Evolutionary conservation across 2,888 invertebrate genomes (phyloP).

Genomic region (Scaptomyza reducta): DNA sequence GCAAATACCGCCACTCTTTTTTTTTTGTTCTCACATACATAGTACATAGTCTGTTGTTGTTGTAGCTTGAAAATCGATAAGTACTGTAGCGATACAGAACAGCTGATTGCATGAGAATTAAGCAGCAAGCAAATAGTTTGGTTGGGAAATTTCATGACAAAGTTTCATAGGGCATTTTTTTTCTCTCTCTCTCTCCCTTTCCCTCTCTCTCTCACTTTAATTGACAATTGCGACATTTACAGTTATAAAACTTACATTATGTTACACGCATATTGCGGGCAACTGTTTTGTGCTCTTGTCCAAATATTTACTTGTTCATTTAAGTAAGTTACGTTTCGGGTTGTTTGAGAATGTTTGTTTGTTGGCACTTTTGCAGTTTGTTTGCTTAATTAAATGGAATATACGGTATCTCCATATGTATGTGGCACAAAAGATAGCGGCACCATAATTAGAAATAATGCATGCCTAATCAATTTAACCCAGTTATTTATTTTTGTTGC

Average conservation of each 20-base stretch:
- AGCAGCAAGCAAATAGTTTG: conserved; percentile 24
- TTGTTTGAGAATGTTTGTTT: conserved; percentile 14
- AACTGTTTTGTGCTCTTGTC: conserved; percentile 35
- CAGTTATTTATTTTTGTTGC: conserved; percentile 42
- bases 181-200: not conserved
- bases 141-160: not conserved
- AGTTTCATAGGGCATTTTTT: conserved; percentile 22
- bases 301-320: conserved; percentile 65
- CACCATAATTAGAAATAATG: conserved; percentile 32
- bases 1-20: conserved; percentile 38
- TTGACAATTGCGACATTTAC: conserved; percentile 39
- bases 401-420: conserved; percentile 2
- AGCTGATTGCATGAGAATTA: conserved; percentile 60
- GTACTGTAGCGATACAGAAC: conserved; percentile 32
- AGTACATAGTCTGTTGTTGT: not conserved
- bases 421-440: conserved; percentile 8
- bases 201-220: conserved; percentile 19
- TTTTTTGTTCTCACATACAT: conserved; percentile 6
- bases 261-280: conserved; percentile 38
- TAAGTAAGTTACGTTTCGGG: not conserved
- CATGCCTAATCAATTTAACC: conserved; percentile 66
- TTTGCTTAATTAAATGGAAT: conserved; percentile 62
- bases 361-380: conserved; percentile 17
- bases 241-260: conserved; percentile 18
- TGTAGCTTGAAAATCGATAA: conserved; percentile 66